Conservation (phyloP, 2,888 invertebrate species). For the Anorthoa munda region DNA sequence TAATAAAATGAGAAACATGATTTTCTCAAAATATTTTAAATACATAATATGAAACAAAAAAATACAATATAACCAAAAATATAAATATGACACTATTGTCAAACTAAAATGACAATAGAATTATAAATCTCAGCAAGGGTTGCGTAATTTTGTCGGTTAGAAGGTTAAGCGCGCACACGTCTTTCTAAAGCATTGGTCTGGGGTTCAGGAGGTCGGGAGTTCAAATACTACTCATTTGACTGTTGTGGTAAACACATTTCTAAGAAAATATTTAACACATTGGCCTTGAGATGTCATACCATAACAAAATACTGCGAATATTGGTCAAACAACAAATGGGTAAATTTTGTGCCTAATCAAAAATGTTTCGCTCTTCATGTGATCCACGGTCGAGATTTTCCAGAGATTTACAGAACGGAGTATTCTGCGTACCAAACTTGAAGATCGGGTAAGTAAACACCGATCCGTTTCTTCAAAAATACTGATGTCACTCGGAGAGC, state of each 20-base stretch:
- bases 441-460: too few relatives aligned
- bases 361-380: too few relatives aligned
- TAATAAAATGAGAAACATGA: too few relatives aligned
- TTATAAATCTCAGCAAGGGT: conserved; percentile 29
- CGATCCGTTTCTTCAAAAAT: too few relatives aligned
- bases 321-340: too few relatives aligned
- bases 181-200: conserved; percentile 29
- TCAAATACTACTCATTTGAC: conserved; percentile 35
- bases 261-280: conserved; percentile 21
- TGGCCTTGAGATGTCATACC: conserved; percentile 2
- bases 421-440: too few relatives aligned
- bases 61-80: conserved; percentile 4
- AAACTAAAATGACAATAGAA: conserved; percentile 20
- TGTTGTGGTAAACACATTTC: conserved; percentile 26
- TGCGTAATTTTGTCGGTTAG: conserved; percentile 24
- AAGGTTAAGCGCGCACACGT: conserved; percentile 34
- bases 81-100: not conserved
- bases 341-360: too few relatives aligned
- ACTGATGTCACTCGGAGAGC: too few relatives aligned
- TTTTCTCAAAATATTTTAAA: not conserved
- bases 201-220: conserved; percentile 44
- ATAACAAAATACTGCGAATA: not conserved
- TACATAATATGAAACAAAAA: not conserved
- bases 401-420: too few relatives aligned
- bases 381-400: too few relatives aligned